These are phyloP conservation scores for Copidosoma floridanum DNA, from an alignment of 1,140 invertebrate species.

Conservation along the genomic window DNA sequence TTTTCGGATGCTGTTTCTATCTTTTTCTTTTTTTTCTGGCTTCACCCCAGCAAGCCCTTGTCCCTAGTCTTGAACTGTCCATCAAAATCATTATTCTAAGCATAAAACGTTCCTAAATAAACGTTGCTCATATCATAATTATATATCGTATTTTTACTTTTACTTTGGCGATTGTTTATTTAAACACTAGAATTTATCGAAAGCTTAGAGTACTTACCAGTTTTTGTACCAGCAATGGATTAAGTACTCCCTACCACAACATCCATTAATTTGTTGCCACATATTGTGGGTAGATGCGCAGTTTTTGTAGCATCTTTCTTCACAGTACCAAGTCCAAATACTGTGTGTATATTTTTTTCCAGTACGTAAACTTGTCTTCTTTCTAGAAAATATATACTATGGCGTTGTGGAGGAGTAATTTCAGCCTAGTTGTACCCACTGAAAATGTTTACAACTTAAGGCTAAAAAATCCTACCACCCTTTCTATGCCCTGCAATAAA, in stretches of 20 bases:
- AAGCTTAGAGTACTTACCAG: no score
- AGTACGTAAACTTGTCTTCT: conserved; percentile 71
- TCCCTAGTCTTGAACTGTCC: conserved; percentile 80
- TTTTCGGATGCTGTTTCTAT: no score
- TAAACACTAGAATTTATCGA: no score
- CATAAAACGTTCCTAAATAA: conserved; percentile 68
- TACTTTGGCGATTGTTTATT: no score
- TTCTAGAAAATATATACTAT: conserved; percentile 74
- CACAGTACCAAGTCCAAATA: conserved; percentile 76
- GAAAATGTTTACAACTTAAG: conserved; percentile 55
- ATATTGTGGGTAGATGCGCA: conserved; percentile 64
- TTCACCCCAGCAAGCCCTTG: conserved; percentile 64
- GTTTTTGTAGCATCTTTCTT: conserved; percentile 63
- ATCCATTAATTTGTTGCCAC: conserved; percentile 64
- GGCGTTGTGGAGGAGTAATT: conserved; percentile 78
- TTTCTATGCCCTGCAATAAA: conserved; percentile 59
- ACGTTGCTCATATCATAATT: not conserved
- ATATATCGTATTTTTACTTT: not conserved
- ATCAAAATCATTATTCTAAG: conserved; percentile 91
- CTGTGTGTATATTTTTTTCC: conserved; percentile 85
- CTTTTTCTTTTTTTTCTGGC: no score
- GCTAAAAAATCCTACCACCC: conserved; percentile 55
- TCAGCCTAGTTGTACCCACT: conserved; percentile 58
- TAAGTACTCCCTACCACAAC: conserved; percentile 77
- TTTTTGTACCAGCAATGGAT: conserved; percentile 80